A percentile compares a stretch with the other conserved stretches of the same genome.
phyloP scores from a whole-genome alignment of 1,140 invertebrate genomes.

The Drosophila hydei region DNA sequence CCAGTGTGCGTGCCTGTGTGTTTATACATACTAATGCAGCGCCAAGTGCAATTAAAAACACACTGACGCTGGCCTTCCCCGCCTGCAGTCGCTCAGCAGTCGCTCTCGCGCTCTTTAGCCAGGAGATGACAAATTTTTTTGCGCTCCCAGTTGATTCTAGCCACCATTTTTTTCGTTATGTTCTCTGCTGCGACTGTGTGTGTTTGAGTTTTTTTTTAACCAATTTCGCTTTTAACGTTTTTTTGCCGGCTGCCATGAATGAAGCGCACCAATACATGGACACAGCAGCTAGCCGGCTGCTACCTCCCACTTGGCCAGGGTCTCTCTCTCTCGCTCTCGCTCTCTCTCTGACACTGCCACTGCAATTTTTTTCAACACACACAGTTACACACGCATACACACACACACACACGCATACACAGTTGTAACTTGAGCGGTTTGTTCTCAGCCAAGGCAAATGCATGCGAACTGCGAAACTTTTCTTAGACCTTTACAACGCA shows the following conservation, averaged over 20 bases:
- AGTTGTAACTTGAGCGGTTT: constrained; percentile 39
- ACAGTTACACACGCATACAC: constrained; percentile 16
- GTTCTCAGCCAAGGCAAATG: constrained; percentile 53
- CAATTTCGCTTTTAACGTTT: constrained; percentile 81
- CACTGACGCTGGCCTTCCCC: constrained; percentile 59
- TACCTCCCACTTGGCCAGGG: constrained; percentile 48
- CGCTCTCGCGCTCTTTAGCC: constrained; percentile 32
- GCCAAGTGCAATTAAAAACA: constrained; percentile 73
- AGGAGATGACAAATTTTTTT: constrained; percentile 42
- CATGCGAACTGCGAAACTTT: constrained; percentile 49
- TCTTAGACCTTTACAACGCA: constrained; percentile 54
- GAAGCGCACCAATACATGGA: constrained; percentile 61
- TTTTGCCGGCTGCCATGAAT: constrained; percentile 79
- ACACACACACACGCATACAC: constrained; percentile 14
- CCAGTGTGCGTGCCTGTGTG: constrained; percentile 35
- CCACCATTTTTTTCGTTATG: constrained; percentile 68
- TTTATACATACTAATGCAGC: constrained; percentile 15
- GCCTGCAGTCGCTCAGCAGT: constrained; percentile 24
- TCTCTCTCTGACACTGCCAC: constrained; percentile 27
- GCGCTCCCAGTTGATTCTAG: constrained; percentile 47
- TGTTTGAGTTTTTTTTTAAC: constrained; percentile 47
- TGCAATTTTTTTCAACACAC: constrained; percentile 55
- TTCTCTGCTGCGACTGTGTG: constrained; percentile 3
- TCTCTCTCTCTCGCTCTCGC: constrained; percentile 31
- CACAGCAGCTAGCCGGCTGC: constrained; percentile 51